Evolutionary conservation across 2,888 invertebrate species (phyloP).

Genomic region (Creontiades dilutus): DNA sequence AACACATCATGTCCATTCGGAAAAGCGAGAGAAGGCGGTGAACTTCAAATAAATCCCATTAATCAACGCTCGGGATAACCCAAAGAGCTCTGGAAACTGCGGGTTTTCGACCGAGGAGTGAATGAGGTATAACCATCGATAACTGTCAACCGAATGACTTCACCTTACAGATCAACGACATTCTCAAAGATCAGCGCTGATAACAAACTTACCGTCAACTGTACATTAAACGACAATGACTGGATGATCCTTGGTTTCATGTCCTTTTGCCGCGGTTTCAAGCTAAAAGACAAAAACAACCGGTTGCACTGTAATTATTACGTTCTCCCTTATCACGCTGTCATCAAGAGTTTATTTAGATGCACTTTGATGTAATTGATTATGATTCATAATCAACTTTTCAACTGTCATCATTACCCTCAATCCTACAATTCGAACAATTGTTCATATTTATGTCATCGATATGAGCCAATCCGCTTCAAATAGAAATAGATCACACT

Average conservation of each 20-base stretch:
- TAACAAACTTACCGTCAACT: not conserved
- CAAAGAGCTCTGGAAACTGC: constrained; percentile 19
- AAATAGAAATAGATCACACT: not conserved
- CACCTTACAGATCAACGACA: constrained; percentile 6
- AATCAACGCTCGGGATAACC: constrained; percentile 33
- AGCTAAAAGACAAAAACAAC: not conserved
- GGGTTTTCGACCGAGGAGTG: not conserved
- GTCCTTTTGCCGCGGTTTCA: not conserved
- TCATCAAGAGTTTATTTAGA: not conserved
- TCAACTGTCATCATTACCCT: too few species aligned
- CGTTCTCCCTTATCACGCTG: not conserved
- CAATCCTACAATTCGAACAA: too few species aligned
- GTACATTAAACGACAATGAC: not conserved
- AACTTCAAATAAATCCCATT: constrained; percentile 56
- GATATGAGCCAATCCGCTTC: not conserved
- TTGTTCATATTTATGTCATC: not conserved
- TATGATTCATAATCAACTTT: too few species aligned
- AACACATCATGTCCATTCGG: constrained; percentile 59
- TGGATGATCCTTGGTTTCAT: not conserved
- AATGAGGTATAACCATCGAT: constrained; percentile 32
- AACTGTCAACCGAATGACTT: constrained; percentile 6
- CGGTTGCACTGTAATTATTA: not conserved
- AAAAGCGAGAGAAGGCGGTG: not conserved
- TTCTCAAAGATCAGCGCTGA: not conserved
- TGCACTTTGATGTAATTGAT: not conserved